Evolutionary conservation across 1,140 invertebrate species (phyloP), one percentile per base, ranked within the genome.

Genomic region (Magallana angulata): DNA sequence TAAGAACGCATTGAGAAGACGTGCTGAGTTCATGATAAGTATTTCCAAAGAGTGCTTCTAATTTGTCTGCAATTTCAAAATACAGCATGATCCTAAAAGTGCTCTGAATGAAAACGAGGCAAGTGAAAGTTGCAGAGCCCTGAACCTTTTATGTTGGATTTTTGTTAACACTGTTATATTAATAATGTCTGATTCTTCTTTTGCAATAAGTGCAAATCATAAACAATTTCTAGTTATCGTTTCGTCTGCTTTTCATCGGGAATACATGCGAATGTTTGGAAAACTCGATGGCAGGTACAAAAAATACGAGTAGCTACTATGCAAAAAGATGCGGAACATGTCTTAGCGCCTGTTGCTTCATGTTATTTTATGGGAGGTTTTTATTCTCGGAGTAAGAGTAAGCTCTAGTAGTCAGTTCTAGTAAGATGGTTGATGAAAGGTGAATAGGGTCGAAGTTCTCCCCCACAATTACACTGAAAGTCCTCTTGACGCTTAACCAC

Each of bases 391-490:
- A 36, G 68, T 76, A 76, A 76, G 68, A 76, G 68, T 76, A 76
- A 30, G 24, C 14, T 76, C 68, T 30, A 12, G 24, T 9, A 24
- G 18, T 30, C 68, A 76, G 36, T 30, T 76, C 24, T 76, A 12
- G 7, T 18, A 76, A 30, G 68, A 76, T 76, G 68, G 68, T 30
- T 76, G 68, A 36, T 76, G 24, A 30, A 36, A 36, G 68, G 18
- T 76, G 68, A 71, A 71, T 24, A 76, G 68, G 68, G 68, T 76
- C 68, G 11, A 11, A 76, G 24, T 12, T 76, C 68, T 76, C 68
- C 68, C 68, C 68, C 68, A 76, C 68, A 76, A 76, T 76, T 30
- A 76, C 68, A 76, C 68, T 36, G 8, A 76, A 30, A 76, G 30
- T 76, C 24, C 68, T 11, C 68, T 30, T 76, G 68, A 76, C 24